These are phyloP conservation scores for Porites cylindrica DNA, from an alignment of 92 coral and sea anemone species.

Conservation along the genomic window DNA sequence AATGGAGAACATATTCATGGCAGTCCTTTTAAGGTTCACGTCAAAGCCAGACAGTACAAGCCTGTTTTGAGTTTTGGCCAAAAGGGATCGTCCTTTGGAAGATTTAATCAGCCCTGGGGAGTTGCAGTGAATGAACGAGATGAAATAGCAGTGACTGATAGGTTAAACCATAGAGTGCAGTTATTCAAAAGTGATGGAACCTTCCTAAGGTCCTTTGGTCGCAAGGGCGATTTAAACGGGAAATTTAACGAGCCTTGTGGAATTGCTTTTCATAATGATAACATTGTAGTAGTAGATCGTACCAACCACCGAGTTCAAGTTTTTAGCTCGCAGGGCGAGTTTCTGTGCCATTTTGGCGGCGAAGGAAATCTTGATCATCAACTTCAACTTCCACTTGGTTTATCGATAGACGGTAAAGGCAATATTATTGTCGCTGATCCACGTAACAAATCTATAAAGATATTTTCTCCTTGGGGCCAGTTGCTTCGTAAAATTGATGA, in stretches of 20 bases:
- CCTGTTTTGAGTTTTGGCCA: conserved; percentile 42
- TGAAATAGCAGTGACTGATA: conserved; percentile 44
- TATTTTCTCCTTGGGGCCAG: conserved; percentile 2
- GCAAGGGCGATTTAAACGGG: conserved; percentile 26
- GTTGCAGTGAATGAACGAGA: conserved; percentile 22
- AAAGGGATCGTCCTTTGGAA: conserved; percentile 33
- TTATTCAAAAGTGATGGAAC: conserved; percentile 37
- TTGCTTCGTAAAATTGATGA: background rate
- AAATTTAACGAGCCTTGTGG: conserved; percentile 52
- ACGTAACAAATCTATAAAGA: conserved; percentile 3
- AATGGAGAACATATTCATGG: conserved; percentile 33
- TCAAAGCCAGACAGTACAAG: conserved; percentile 49
- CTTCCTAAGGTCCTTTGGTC: conserved; percentile 43
- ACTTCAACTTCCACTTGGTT: background rate
- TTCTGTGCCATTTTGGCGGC: background rate
- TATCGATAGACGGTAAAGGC: conserved; percentile 13
- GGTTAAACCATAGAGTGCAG: conserved; percentile 11
- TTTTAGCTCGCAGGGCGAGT: conserved; percentile 34
- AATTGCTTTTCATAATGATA: conserved; percentile 29
- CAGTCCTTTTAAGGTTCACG: conserved; percentile 47
- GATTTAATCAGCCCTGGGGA: conserved; percentile 33
- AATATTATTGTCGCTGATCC: conserved; percentile 32
- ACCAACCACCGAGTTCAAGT: conserved; percentile 48
- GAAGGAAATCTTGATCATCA: conserved; percentile 18
- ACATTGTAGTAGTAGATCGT: conserved; percentile 51